Evolutionary conservation across 2,888 invertebrate species (phyloP), one percentile per base, ranked within the genome.

Genomic region (Nezara viridula): DNA sequence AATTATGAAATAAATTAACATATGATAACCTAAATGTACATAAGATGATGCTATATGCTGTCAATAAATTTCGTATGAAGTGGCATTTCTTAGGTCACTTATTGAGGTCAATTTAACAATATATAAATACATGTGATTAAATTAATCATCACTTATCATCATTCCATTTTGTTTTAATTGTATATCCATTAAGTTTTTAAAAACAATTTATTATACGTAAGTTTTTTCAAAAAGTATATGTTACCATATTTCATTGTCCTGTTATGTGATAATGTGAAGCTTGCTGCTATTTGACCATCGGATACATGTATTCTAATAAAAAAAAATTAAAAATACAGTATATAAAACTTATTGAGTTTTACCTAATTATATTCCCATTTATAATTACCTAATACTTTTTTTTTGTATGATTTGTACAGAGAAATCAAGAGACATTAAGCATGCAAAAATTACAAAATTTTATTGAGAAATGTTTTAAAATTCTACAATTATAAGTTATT

Each of bases 241-340:
- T 60, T 60, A 60, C 27, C 27, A 16, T 77, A 40, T 77, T 40
- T n/a, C 40, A 44, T 40, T 77, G 40, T 24, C n/a, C 77, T 40
- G 14, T 77, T 77, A 77, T 77, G 77, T 77, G 77, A 77, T 77
- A 77, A 77, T 44, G 40, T 40, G 37, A 77, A 77, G 77, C 77
- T 77, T 77, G 77, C 77, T 77, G 77, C 44, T 77, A 77, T 44
- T 40, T 77, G 77, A 77, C 77, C 77, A 77, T 77, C 44, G 77
- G 77, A 40, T 40, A 40, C 77, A 77, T 77, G 77, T 77, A 37
- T 77, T 77, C 77, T 77, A 77, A 77, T 77, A 77, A 77, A 77
- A 77, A 77, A 37, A 77, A 21, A 21, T 77, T 77, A 40, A 77
- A 77, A 40, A 44, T 40, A 40, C 21, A 60, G 27, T 27, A 14